Evolutionary conservation across 1,140 invertebrate species (phyloP).

Genomic region (Drosophila rufa): DNA sequence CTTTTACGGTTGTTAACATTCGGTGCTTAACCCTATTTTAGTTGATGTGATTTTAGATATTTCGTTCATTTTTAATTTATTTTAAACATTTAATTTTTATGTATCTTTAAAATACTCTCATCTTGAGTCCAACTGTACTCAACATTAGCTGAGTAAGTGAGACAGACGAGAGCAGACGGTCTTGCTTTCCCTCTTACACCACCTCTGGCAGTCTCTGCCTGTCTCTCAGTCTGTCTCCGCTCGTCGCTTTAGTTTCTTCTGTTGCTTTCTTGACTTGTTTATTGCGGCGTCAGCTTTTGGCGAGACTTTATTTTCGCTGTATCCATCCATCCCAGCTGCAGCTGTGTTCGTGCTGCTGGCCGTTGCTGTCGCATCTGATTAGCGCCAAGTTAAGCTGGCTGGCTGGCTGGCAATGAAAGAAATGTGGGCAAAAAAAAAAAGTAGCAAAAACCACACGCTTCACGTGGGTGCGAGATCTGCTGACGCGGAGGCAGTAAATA

Average conservation of each 20-base stretch:
- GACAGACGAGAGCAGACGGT: constrained; percentile 5
- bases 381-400: constrained; percentile 29
- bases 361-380: constrained; percentile 50
- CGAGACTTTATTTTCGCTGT: constrained; percentile 57
- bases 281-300: constrained; percentile 71
- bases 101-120: not conserved
- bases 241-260: constrained; percentile 29
- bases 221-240: constrained; percentile 30
- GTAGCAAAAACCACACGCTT: constrained; percentile 35
- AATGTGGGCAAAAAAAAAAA: constrained; percentile 48
- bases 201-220: constrained; percentile 4
- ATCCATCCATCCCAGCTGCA: constrained; percentile 22
- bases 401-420: constrained; percentile 47
- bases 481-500: constrained; percentile 15
- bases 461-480: constrained; percentile 46
- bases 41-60: no score
- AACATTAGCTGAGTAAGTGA: constrained; percentile 1
- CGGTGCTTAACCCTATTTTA: no score
- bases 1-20: no score
- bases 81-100: no score
- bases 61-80: no score
- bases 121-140: constrained; percentile 10
- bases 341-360: constrained; percentile 17
- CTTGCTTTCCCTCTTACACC: not conserved
- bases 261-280: constrained; percentile 54